Conservation (phyloP, 2,113 vertebrate genomes). For the Oncorhynchus kisutch region DNA sequence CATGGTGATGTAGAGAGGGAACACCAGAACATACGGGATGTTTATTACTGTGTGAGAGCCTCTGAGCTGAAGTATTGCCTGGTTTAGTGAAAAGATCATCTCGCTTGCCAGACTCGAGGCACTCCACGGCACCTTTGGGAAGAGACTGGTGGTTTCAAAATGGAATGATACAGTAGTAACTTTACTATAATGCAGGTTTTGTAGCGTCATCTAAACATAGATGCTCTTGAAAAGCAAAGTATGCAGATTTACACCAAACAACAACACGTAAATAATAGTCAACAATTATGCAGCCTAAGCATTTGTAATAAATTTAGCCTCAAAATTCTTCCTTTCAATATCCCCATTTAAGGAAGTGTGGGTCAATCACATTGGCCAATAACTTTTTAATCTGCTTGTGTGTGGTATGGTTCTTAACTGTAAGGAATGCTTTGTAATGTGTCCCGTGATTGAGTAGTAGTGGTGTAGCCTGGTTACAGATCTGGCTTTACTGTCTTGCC, state of each 20-base stretch:
- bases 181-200: no score
- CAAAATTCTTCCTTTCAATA: neutral
- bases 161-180: no score
- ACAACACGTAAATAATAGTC: neutral
- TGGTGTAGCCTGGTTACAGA: constrained; percentile 43
- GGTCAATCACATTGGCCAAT: neutral
- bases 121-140: no score
- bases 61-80: neutral
- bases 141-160: no score
- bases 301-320: neutral
- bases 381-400: constrained; percentile 14
- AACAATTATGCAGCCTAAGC: neutral
- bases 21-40: neutral
- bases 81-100: neutral
- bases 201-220: no score
- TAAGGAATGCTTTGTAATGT: constrained; percentile 43
- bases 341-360: neutral
- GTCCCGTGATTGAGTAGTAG: constrained; percentile 47
- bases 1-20: constrained; percentile 34
- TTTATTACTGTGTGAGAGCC: neutral
- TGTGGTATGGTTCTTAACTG: constrained; percentile 60
- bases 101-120: no score
- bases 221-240: no score
- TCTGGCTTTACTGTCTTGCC: constrained; percentile 56
- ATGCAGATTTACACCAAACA: neutral